A percentile compares a stretch with the other conserved stretches of the same genome.
These are phyloP conservation scores for Steatornis caripensis DNA, from an alignment of 2,113 vertebrate genomes.

Conservation along the genomic window DNA sequence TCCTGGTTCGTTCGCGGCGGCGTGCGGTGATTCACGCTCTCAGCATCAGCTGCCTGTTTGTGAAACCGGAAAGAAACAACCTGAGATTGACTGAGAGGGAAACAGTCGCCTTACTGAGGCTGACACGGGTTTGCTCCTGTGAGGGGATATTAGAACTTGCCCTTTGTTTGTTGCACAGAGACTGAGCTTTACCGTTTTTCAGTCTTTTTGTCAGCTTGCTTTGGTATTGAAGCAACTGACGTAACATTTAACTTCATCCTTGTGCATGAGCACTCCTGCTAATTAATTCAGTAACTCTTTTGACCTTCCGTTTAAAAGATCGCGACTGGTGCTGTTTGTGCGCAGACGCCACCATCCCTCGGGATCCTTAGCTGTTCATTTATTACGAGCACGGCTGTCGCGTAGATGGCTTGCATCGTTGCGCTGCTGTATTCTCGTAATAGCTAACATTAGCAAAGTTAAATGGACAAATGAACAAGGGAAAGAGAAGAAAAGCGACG, in stretches of 20 bases:
- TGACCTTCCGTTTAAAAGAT: not conserved
- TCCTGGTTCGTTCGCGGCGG: not conserved
- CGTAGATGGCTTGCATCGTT: not conserved
- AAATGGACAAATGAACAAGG: constrained; percentile 64
- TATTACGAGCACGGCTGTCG: not conserved
- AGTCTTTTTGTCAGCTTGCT: not conserved
- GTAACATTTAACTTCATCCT: constrained; percentile 6
- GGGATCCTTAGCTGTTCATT: not conserved
- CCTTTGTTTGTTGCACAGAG: not conserved
- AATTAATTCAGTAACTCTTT: constrained; percentile 30
- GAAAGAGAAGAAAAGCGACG: constrained; percentile 52
- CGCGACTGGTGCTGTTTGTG: not conserved
- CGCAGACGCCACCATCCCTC: not conserved
- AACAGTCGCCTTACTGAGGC: not conserved
- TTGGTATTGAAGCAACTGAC: not conserved
- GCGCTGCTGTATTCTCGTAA: constrained; percentile 48
- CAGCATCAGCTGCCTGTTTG: not conserved
- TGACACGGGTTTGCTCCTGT: not conserved
- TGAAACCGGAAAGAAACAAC: not conserved
- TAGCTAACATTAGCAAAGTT: constrained; percentile 65
- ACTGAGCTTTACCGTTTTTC: not conserved
- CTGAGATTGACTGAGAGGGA: not conserved
- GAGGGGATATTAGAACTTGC: not conserved
- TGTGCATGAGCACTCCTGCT: not conserved
- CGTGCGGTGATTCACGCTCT: not conserved